These are phyloP conservation scores for Heptranchias perlo DNA, from an alignment of 2,113 vertebrate species.

Conservation along the genomic window DNA sequence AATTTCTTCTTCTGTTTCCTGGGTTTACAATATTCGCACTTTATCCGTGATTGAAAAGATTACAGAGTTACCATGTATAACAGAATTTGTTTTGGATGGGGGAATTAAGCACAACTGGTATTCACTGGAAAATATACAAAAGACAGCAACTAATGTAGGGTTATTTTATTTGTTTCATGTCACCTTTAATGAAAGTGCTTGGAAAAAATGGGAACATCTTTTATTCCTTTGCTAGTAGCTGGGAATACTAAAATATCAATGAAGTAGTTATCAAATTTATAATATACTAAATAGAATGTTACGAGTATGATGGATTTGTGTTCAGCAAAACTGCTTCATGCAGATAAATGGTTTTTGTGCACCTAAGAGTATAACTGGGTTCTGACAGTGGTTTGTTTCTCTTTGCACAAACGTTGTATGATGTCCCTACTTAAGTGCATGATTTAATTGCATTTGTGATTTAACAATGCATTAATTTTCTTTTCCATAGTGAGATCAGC, in stretches of 20 bases:
- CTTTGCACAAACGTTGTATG: not conserved
- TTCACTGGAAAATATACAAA: not conserved
- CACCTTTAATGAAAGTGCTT: not conserved
- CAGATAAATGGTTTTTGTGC: not conserved
- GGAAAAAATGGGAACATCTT: not conserved
- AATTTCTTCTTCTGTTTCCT: too few species aligned
- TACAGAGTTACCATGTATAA: too few species aligned
- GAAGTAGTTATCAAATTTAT: not conserved
- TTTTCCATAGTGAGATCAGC: slow-evolving; percentile 80
- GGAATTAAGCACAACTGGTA: not conserved
- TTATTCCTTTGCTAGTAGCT: not conserved
- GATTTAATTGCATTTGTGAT: not conserved
- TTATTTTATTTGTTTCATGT: not conserved
- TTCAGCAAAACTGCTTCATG: not conserved
- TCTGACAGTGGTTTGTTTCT: not conserved
- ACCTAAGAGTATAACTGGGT: not conserved
- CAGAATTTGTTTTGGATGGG: too few species aligned
- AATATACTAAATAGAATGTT: not conserved
- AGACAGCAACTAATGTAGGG: not conserved
- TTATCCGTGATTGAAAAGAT: too few species aligned
- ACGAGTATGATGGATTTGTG: not conserved
- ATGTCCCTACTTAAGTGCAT: not conserved
- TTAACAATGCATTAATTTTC: slow-evolving; percentile 23
- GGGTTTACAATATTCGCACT: too few species aligned
- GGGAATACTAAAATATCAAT: not conserved